A percentile compares a stretch with the other conserved stretches of the same genome.
phyloP scores from a whole-genome alignment of 2,113 vertebrate species.

The Nibea albiflora region DNA sequence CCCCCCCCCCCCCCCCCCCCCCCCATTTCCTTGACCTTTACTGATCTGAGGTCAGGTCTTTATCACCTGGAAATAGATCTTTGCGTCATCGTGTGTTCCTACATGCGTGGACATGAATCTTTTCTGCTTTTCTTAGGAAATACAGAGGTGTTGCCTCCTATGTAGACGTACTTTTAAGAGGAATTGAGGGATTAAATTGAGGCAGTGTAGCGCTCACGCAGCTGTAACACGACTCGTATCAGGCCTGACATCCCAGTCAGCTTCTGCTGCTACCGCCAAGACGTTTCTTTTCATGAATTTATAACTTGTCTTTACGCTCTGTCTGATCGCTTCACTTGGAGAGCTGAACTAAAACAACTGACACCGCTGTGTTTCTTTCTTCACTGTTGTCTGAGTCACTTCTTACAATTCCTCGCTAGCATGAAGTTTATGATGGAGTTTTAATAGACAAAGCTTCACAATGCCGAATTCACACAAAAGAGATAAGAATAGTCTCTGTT shows the following conservation, averaged over 20 bases:
- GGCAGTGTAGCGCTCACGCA: neutral
- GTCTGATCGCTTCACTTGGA: slow-evolving; percentile 58
- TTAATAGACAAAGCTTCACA: slow-evolving; percentile 20
- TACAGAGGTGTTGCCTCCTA: neutral
- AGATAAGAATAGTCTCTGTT: slow-evolving; percentile 8
- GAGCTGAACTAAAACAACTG: slow-evolving; percentile 56
- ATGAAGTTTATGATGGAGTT: slow-evolving; percentile 33
- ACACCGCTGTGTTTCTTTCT: slow-evolving; percentile 45
- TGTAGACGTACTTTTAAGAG: slow-evolving; percentile 4
- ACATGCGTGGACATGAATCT: neutral
- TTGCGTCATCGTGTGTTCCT: neutral
- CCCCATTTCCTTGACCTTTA: neutral
- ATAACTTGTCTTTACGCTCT: slow-evolving; percentile 49
- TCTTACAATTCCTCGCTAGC: slow-evolving; percentile 49
- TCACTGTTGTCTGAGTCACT: slow-evolving; percentile 46
- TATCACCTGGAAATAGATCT: neutral
- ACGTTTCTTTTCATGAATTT: slow-evolving; percentile 63
- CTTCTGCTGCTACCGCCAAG: slow-evolving; percentile 36
- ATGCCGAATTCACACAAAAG: slow-evolving; percentile 4
- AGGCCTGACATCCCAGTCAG: slow-evolving; percentile 54
- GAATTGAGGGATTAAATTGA: slow-evolving; percentile 13
- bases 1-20: too few species aligned
- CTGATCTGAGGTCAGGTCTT: neutral
- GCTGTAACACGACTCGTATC: slow-evolving; percentile 23
- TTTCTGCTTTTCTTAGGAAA: neutral